Evolutionary conservation across 2,797 vertebrate genomes (phyloP).

Genomic region (Anguilla pacifica): DNA sequence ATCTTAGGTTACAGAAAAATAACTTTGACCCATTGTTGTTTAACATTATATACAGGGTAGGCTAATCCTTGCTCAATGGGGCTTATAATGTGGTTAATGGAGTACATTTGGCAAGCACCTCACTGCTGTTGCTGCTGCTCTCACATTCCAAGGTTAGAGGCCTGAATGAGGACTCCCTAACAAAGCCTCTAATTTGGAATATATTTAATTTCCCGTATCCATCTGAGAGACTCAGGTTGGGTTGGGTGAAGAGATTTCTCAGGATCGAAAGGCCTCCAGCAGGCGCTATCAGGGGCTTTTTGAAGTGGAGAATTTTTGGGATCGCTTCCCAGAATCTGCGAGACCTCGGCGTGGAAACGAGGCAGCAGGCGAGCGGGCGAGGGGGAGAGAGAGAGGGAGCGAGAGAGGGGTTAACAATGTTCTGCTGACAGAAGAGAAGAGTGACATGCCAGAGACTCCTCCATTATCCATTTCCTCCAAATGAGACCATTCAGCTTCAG

Average conservation of each 20-base stretch:
- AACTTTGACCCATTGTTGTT: slow-evolving; percentile 50
- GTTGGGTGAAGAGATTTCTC: slow-evolving; percentile 50
- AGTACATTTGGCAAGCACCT: slow-evolving; percentile 19
- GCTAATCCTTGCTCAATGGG: slow-evolving; percentile 43
- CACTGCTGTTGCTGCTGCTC: background rate
- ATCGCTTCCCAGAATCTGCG: slow-evolving; percentile 75
- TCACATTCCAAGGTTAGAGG: slow-evolving; percentile 18
- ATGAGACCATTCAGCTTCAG: slow-evolving; percentile 2
- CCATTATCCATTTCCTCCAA: slow-evolving; percentile 16
- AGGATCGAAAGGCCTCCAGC: slow-evolving; percentile 47
- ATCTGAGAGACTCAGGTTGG: slow-evolving; percentile 35
- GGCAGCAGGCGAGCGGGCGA: slow-evolving; percentile 68
- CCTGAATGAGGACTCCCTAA: slow-evolving; percentile 7
- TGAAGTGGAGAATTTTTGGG: slow-evolving; percentile 68
- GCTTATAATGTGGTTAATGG: slow-evolving; percentile 9
- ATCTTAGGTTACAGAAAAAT: slow-evolving; percentile 45
- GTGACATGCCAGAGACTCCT: slow-evolving; percentile 31
- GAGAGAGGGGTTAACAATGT: slow-evolving; percentile 31
- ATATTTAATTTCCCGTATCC: slow-evolving; percentile 19
- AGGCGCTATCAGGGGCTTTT: slow-evolving; percentile 43
- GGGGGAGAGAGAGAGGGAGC: slow-evolving; percentile 47
- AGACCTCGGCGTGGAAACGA: slow-evolving; percentile 81
- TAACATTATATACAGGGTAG: slow-evolving; percentile 39
- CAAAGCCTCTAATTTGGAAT: slow-evolving; percentile 10
- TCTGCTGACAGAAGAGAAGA: slow-evolving; percentile 9